These are phyloP conservation scores for Mongoloraphidia duomilia DNA, from an alignment of 2,888 invertebrate genomes.

Conservation along the genomic window DNA sequence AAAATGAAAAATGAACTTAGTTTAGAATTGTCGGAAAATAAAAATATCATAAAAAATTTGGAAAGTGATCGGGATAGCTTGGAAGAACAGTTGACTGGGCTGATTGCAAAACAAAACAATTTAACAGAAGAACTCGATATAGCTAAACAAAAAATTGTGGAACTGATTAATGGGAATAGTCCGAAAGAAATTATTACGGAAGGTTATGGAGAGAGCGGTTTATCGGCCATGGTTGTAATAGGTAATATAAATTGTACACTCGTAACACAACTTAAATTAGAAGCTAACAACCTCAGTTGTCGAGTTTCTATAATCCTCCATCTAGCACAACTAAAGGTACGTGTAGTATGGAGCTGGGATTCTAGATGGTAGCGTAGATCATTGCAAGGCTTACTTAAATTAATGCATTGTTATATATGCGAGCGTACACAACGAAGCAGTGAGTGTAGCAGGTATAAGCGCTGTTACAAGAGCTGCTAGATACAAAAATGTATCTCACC, in stretches of 20 bases:
- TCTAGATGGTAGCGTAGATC: no score
- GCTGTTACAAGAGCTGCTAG: no score
- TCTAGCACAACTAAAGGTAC: no score
- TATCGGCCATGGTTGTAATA: not conserved
- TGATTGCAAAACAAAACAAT: conserved; percentile 41
- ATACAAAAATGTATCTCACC: no score
- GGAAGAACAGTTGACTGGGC: conserved; percentile 44
- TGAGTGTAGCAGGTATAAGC: no score
- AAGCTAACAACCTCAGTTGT: no score
- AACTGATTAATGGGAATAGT: conserved; percentile 28
- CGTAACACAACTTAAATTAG: no score
- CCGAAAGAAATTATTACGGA: conserved; percentile 37
- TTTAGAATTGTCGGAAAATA: conserved; percentile 42
- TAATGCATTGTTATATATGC: no score
- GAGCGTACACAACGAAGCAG: no score
- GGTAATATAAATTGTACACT: not conserved
- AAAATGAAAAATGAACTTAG: conserved; percentile 27
- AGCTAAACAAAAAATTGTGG: conserved; percentile 30
- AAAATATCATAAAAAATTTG: conserved; percentile 30
- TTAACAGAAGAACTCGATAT: conserved; percentile 34
- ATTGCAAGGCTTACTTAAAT: no score
- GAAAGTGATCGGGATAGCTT: conserved; percentile 33
- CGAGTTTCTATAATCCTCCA: no score
- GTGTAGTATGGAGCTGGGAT: no score
- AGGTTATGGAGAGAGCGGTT: conserved; percentile 32